These are phyloP conservation scores for Acanthisitta chloris DNA, from an alignment of 2,113 vertebrate species.

Conservation along the genomic window DNA sequence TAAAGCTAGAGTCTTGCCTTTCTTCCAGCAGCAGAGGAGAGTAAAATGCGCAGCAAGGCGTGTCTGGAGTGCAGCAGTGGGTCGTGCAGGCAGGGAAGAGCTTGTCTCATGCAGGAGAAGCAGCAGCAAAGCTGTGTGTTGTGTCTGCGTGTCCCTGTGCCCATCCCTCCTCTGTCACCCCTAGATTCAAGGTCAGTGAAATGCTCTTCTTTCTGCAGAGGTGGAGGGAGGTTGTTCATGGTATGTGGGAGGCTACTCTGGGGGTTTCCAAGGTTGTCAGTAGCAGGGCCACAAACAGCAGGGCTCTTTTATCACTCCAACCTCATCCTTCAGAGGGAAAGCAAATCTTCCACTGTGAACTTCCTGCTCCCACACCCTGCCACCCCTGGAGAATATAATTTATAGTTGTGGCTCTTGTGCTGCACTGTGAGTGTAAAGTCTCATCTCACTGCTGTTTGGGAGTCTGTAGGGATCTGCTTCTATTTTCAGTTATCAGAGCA, in stretches of 20 bases:
- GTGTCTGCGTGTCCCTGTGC: neutral
- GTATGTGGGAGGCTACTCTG: neutral
- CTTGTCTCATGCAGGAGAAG: neutral
- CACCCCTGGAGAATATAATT: neutral
- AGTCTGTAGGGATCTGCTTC: neutral
- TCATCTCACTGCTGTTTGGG: fast-evolving
- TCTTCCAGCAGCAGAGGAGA: neutral
- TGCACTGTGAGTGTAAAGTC: neutral
- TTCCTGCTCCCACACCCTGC: neutral
- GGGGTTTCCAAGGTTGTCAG: neutral
- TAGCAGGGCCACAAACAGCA: neutral
- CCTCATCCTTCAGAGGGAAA: neutral
- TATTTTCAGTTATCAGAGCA: neutral
- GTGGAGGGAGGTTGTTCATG: neutral
- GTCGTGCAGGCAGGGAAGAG: neutral
- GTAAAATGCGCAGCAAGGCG: neutral
- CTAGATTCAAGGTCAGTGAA: neutral
- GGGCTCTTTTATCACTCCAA: neutral
- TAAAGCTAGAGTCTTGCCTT: neutral
- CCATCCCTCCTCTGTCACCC: neutral
- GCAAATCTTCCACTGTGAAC: neutral
- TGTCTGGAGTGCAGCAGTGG: neutral
- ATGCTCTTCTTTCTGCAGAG: neutral
- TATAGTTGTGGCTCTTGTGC: neutral
- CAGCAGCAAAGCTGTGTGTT: neutral